phyloP scores from a whole-genome alignment of 2,797 vertebrate species.

The Mus minutoides region DNA sequence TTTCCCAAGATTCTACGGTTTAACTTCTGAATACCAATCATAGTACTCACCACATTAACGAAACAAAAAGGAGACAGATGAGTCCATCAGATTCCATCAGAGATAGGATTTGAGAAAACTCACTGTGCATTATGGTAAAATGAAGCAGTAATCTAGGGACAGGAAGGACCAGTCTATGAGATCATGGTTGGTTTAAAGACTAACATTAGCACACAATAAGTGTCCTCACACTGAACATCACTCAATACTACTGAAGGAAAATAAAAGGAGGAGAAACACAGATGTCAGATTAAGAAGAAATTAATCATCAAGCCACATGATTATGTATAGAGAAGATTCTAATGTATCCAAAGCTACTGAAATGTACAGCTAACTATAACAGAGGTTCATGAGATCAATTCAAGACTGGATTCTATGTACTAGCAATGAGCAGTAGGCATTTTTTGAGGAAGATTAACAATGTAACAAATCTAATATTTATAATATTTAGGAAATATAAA shows the following conservation, averaged over 20 bases:
- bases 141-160: background rate
- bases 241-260: background rate
- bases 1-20: background rate
- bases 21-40: background rate
- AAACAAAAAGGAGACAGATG: background rate
- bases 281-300: background rate
- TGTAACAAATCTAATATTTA: background rate
- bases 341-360: background rate
- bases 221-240: background rate
- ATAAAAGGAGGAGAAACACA: background rate
- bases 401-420: background rate
- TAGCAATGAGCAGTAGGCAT: background rate
- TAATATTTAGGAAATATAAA: background rate
- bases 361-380: background rate
- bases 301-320: background rate
- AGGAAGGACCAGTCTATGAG: background rate
- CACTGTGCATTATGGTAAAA: background rate
- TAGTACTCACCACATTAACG: background rate
- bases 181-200: background rate
- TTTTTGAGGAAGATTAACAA: background rate
- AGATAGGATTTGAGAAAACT: conserved; percentile 16
- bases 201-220: background rate
- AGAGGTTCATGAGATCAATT: background rate
- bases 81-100: background rate
- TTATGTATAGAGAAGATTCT: background rate